Evolutionary conservation across 1,140 invertebrate genomes (phyloP).

Genomic region (Trichogramma pretiosum): DNA sequence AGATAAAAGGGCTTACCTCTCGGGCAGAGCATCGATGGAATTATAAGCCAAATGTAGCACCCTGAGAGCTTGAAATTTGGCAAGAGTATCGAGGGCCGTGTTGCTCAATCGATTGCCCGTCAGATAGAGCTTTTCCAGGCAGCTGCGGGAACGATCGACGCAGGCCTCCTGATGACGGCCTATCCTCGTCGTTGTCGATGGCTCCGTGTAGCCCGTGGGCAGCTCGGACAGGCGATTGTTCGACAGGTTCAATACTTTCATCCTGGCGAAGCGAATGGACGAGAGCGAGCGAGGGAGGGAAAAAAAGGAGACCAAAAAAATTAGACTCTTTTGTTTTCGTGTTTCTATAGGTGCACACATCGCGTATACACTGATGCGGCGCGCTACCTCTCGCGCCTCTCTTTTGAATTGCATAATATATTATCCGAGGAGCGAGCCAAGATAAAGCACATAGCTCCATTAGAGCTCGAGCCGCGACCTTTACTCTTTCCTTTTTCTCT

Average conservation of each 20-base stretch:
- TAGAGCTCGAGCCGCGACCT: no score
- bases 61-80: constrained; percentile 56
- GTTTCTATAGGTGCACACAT: no score
- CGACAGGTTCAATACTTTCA: constrained; percentile 66
- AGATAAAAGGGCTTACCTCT: constrained; percentile 43
- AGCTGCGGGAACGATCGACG: constrained; percentile 3
- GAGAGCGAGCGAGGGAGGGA: neutral
- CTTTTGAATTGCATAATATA: no score
- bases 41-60: constrained; percentile 73
- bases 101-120: constrained; percentile 71
- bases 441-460: no score
- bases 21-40: constrained; percentile 61
- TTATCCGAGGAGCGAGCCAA: no score
- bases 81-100: constrained; percentile 58
- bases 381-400: no score
- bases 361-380: no score
- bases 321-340: no score
- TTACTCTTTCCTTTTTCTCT: no score
- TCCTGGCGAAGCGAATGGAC: constrained; percentile 33
- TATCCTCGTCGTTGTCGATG: constrained; percentile 21
- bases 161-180: neutral
- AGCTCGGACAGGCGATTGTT: constrained; percentile 66
- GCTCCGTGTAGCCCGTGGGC: constrained; percentile 51
- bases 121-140: constrained; percentile 63
- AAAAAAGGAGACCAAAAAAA: neutral